A percentile compares a stretch with the other conserved stretches of the same genome.
These are phyloP conservation scores for Elgaria multicarinata DNA, from an alignment of 2,113 vertebrate species.

Conservation along the genomic window DNA sequence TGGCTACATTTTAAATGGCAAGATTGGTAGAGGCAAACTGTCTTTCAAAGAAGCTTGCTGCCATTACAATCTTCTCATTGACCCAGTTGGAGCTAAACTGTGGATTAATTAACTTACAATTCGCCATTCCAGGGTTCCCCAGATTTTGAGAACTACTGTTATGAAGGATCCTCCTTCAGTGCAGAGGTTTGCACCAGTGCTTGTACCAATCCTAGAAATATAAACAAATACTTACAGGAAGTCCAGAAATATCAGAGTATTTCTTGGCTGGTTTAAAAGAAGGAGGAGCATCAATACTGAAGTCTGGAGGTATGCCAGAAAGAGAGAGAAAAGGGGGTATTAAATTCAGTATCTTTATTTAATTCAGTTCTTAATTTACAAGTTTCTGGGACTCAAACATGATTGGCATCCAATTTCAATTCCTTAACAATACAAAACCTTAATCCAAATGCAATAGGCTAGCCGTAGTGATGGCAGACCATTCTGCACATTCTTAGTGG, in stretches of 20 bases:
- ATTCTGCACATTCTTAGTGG: too few relatives aligned
- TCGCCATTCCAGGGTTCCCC: not conserved
- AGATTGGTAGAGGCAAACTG: not conserved
- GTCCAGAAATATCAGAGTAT: constrained; percentile 97
- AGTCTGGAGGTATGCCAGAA: constrained; percentile 79
- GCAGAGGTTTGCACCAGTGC: not conserved
- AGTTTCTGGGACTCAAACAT: not conserved
- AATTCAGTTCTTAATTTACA: not conserved
- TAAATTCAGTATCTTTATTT: not conserved
- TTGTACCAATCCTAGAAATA: not conserved
- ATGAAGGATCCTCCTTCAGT: not conserved
- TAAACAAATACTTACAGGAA: constrained; percentile 84
- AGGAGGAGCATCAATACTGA: constrained; percentile 92
- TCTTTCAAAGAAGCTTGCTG: not conserved
- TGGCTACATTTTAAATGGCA: not conserved
- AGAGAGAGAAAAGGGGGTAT: not conserved
- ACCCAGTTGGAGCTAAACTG: not conserved
- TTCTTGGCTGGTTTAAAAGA: constrained; percentile 97
- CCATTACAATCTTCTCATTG: not conserved
- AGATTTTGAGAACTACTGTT: not conserved
- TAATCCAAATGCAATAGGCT: not conserved
- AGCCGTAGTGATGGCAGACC: too few relatives aligned
- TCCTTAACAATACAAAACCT: not conserved
- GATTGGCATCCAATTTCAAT: not conserved
- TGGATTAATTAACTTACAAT: too few relatives aligned